phyloP scores from a whole-genome alignment of 2,113 vertebrate genomes.

The Lophochroa leadbeateri region DNA sequence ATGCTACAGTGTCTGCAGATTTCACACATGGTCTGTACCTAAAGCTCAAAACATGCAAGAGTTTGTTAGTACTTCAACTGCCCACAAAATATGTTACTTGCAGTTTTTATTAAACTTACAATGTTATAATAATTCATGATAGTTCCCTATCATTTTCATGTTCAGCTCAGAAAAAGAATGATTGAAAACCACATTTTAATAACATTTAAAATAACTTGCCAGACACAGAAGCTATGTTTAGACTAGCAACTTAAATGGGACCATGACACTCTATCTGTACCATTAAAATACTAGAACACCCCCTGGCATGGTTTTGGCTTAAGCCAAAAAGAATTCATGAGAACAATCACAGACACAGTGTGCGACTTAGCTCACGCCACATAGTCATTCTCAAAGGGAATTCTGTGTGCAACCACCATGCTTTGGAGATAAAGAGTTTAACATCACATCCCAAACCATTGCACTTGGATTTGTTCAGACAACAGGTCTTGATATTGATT shows the following conservation, averaged over 20 bases:
- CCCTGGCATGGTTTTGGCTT: not conserved
- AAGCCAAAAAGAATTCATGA: not conserved
- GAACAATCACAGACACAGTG: not conserved
- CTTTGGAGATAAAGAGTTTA: not conserved
- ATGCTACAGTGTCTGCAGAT: not conserved
- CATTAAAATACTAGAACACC: not conserved
- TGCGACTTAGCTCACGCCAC: not conserved
- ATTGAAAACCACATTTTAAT: not conserved
- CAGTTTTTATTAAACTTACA: not conserved
- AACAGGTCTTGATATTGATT: not conserved
- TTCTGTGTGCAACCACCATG: not conserved
- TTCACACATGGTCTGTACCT: not conserved
- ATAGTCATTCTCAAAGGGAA: not conserved
- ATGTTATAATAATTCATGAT: not conserved
- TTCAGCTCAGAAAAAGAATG: not conserved
- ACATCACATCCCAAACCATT: rapidly evolving
- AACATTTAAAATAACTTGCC: not conserved
- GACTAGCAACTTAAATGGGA: not conserved
- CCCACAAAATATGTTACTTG: not conserved
- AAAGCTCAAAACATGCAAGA: not conserved
- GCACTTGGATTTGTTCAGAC: not conserved
- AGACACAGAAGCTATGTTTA: not conserved
- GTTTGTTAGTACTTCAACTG: not conserved
- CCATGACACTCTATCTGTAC: not conserved
- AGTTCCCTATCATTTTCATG: not conserved